Evolutionary conservation across 2,888 invertebrate species (phyloP).

Genomic region (Eudasyphora cyanicolor): DNA sequence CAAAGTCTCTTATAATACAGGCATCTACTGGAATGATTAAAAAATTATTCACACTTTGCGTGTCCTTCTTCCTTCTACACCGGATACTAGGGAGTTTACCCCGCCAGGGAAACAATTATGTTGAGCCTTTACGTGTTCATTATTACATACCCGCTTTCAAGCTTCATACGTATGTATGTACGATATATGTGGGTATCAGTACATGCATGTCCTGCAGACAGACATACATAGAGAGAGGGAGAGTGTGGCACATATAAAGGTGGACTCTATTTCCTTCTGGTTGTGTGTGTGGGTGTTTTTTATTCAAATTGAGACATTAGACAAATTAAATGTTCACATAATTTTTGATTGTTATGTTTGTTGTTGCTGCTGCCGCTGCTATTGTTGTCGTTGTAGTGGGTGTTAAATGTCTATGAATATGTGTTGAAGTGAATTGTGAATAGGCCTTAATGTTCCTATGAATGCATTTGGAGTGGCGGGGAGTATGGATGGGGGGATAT

Average conservation of each 20-base stretch:
- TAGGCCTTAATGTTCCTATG: neutral
- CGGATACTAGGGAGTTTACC: no score
- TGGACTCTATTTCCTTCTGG: neutral
- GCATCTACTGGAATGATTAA: no score
- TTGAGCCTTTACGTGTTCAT: neutral
- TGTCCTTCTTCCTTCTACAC: neutral
- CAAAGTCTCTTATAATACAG: neutral
- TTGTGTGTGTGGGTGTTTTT: constrained; percentile 17
- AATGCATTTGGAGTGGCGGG: neutral
- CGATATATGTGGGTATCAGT: no score
- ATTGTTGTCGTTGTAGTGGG: constrained; percentile 27
- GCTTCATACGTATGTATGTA: no score
- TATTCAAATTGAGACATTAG: constrained; percentile 79
- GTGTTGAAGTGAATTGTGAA: constrained; percentile 52
- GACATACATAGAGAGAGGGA: neutral
- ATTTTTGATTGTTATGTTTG: constrained; percentile 75
- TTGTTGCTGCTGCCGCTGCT: constrained; percentile 57
- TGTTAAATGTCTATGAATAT: constrained; percentile 28
- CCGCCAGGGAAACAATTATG: neutral
- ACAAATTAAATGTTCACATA: constrained; percentile 78
- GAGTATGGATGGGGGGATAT: neutral
- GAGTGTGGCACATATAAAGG: neutral
- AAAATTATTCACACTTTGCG: constrained; percentile 41
- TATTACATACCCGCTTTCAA: no score
- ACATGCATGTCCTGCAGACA: no score